Base-by-base conservation (phyloP, 2,888 invertebrate genomes). In the Argyra leucocephala region DNA sequence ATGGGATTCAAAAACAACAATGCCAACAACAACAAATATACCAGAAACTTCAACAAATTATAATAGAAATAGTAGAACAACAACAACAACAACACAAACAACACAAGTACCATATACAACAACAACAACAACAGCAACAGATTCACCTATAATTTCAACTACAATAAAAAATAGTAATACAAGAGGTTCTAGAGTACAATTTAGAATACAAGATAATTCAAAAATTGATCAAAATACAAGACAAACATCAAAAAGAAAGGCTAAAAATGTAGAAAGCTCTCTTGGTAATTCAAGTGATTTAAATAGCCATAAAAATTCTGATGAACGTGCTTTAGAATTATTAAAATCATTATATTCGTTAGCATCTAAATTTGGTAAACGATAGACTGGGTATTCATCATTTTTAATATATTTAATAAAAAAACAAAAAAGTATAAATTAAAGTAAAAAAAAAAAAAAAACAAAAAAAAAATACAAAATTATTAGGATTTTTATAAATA, bases 341-440 rank as follows among this genome's bases (percentile, higher is more conserved):
- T 83, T 93, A 74, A 87, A 90, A 80, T 91, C 92, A 69, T 82
- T 93, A 66, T 93, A 92, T 79, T 86, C 89, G 69, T 86, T 93
- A 76, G 91, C 92, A 66, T 89, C 91, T 22, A 86, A 88, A 80
- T 91, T 91, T 85, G 90, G 90, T 72, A 84, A 83, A 81, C 82
- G 80, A 75, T 78, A 70, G 68, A 66, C 67, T 60, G 18, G 60
- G 9, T 15, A 9, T 18, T n/a, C 21, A 26, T 31, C 36, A n/a
- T 31, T 31, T 23, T 59, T n/a, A 6, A 22, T 22, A 58, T 58
- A 58, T 58, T n/a, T 22, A 58, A 22, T 22, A 58, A 58, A 58
- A 58, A 22, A 22, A 22, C 12, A 7, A 22, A 31, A 5, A 31
- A 7, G 31, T 10, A 31, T 31, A 31, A 5, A 37, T 48, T 31